Evolutionary conservation across 2,888 invertebrate genomes (phyloP), one percentile per base, ranked within the genome.

Genomic region (Pyralis farinalis): DNA sequence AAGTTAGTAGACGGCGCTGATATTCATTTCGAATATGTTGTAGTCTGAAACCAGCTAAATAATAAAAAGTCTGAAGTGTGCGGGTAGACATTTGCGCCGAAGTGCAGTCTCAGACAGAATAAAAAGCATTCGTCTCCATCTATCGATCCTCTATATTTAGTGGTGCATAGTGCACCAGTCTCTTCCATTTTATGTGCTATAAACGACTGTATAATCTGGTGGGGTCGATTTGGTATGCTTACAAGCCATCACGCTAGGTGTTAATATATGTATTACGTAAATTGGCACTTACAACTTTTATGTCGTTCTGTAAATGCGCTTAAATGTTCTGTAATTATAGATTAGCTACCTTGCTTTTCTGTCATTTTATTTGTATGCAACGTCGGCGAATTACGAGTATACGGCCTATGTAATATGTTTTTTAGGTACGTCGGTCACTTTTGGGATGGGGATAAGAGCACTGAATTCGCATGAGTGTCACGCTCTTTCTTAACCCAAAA

Each of bases 91-190:
- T 25, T 25, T 7, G n/a, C 7, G 7, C 34, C 22, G 35, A 12
- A 12, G 27, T 8, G 7, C 27, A 8, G n/a, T n/a, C 25, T 25
- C 35, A 35, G 35, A 35, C 35, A 35, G 12, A 35, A 35, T 35
- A 35, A 35, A 35, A 35, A 25, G 12, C 35, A 27, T n/a, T 22
- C 12, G 35, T 35, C 35, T 20, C 8, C 4, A 7, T n/a, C 35
- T 27, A 35, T 35, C 35, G 27, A 35, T 35, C 27, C 22, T 22
- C 34, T 12, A 35, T 12, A 27, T 27, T 35, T 35, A 35, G 27
- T 27, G n/a, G 27, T 25, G 25, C 25, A 25, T 27, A 27, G 35
- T 35, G 35, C 35, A 35, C 35, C 25, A 25, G 25, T 25, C 25
- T 3, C 7, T n/a, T 7, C 7, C 25, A n/a, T 7, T 25, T 25